Evolutionary conservation across 2,797 vertebrate genomes (phyloP).

Genomic region (Rhinella marina): DNA sequence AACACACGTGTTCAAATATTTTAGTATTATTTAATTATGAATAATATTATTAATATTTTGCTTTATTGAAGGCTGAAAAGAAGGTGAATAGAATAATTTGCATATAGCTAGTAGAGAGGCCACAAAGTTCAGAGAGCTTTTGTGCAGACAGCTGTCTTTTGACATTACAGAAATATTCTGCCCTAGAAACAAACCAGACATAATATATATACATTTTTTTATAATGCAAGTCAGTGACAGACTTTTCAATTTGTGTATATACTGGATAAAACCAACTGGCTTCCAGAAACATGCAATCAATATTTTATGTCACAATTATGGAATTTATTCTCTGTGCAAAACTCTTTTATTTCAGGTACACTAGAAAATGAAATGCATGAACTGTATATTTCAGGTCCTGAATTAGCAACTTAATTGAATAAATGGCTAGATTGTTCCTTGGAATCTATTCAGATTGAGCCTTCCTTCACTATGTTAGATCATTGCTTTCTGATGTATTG

Average conservation of each 20-base stretch:
- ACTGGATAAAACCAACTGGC: too few species aligned
- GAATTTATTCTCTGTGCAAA: background rate
- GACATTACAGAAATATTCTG: background rate
- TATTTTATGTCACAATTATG: background rate
- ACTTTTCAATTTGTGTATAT: too few species aligned
- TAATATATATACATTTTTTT: background rate
- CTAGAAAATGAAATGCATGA: background rate
- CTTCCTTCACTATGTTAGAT: background rate
- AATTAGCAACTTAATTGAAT: background rate
- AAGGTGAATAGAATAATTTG: background rate
- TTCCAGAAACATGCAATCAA: background rate
- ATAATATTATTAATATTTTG: background rate
- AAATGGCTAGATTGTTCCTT: background rate
- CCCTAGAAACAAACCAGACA: background rate
- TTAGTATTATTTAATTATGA: too few species aligned
- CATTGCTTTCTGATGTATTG: background rate
- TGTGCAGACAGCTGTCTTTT: too few species aligned
- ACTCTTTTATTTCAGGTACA: background rate
- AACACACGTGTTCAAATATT: background rate
- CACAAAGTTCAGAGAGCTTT: background rate
- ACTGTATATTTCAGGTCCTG: background rate
- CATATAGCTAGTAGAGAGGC: background rate
- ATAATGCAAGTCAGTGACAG: too few species aligned
- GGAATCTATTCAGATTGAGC: background rate
- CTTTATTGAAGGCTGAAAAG: background rate